These are phyloP conservation scores for Pontoporia blainvillei DNA, from an alignment of 2,113 vertebrate species.

Conservation along the genomic window DNA sequence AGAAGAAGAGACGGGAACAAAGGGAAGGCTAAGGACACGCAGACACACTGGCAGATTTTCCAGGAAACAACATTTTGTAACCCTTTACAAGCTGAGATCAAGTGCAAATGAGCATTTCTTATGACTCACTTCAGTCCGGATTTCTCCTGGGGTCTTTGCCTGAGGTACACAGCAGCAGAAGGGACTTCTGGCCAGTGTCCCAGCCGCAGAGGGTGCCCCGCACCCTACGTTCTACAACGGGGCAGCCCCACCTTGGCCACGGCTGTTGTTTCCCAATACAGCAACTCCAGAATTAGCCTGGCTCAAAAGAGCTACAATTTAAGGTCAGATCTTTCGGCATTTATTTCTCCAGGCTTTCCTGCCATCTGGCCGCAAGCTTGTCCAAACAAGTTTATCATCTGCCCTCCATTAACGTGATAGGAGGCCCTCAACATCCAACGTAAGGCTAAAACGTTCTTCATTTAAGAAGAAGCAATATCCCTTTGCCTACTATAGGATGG, in stretches of 20 bases:
- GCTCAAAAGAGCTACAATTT: neutral
- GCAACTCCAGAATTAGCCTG: neutral
- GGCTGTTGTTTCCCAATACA: neutral
- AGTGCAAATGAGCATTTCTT: constrained; percentile 18
- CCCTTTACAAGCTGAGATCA: constrained; percentile 71
- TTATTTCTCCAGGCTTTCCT: neutral
- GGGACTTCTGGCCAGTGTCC: neutral
- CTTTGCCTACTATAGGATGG: neutral
- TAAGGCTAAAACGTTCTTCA: neutral
- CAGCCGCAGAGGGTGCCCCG: neutral
- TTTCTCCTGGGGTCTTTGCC: neutral
- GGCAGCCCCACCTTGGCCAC: neutral
- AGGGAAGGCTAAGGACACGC: constrained; percentile 71
- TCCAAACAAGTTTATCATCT: neutral
- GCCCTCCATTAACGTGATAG: neutral
- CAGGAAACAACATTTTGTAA: constrained; percentile 67
- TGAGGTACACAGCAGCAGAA: neutral
- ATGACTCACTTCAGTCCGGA: neutral
- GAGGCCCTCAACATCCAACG: neutral
- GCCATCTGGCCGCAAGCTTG: neutral
- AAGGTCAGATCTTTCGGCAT: neutral
- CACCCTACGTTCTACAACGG: neutral
- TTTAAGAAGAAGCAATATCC: neutral
- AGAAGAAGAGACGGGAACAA: constrained; percentile 74
- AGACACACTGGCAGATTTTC: constrained; percentile 62